Evolutionary conservation across 2,797 vertebrate species (phyloP), one percentile per base, ranked within the genome.

Genomic region (Heliangelus exortis): DNA sequence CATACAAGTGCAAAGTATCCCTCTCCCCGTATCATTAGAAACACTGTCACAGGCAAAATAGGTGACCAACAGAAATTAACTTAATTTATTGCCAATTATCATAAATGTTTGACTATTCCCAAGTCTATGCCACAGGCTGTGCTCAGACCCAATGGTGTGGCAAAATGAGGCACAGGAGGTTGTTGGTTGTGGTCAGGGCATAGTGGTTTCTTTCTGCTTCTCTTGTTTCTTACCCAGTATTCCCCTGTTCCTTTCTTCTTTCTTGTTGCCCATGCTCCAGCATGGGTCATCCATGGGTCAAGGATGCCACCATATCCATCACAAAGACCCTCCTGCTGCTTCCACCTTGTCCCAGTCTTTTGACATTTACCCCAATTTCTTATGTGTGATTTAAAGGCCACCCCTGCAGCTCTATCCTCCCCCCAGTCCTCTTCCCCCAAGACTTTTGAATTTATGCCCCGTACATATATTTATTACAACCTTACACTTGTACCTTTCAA

Each of bases 241-340:
- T 85, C 9, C 7, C 5, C 31, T 41, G 5, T 50, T 61, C 10
- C 4, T 66, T 77, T 47, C 15, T 50, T 66, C 22, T 66, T 61
- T 23, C 17, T 81, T 53, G 26, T 53, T 79, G 79, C 5, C 29
- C 15, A 9, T 48, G 3, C 26, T 54, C 12, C 19, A n/a, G 11
- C 0, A 0, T 31, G 41, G 25, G 8, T 16, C 23, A 9, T 57
- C 31, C 2, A 0, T 31, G 14, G n/a, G 55, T 74, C n/a, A 48
- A 51, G 6, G 43, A 15, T 53, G 18, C 21, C 25, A 58, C 13
- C 26, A 62, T 12, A 17, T 84, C 28, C 12, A 51, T 25, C 36
- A 47, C 0, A 0, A 25, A 58, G 43, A 25, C n/a, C 39, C 8
- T 79, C 16, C 33, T 29, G 9, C 20, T 47, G 5, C 9, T 74